phyloP scores from a whole-genome alignment of 1,140 invertebrate genomes.

The Theocolax elegans region DNA sequence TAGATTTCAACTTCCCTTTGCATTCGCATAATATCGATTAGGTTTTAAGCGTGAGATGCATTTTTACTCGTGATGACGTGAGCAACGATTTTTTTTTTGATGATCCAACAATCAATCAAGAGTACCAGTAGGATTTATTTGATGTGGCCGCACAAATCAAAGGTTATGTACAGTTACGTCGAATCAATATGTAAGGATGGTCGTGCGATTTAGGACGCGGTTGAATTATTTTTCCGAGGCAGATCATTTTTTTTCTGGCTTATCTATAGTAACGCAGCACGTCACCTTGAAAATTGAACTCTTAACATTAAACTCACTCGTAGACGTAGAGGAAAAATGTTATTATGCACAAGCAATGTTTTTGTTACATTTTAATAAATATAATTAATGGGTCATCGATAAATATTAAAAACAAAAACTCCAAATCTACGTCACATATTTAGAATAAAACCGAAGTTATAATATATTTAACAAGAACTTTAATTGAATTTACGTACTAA shows the following conservation, averaged over 20 bases:
- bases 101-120: constrained; percentile 12
- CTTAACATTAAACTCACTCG: too few relatives aligned
- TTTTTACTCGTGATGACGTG: neutral
- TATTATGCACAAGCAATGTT: too few relatives aligned
- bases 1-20: neutral
- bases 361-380: too few relatives aligned
- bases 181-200: neutral
- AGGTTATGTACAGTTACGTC: neutral
- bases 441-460: too few relatives aligned
- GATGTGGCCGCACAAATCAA: neutral
- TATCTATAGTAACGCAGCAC: neutral
- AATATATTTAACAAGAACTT: too few relatives aligned
- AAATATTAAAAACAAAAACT: too few relatives aligned
- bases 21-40: neutral
- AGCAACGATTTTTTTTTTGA: constrained; percentile 13
- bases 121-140: neutral
- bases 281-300: too few relatives aligned
- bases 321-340: too few relatives aligned
- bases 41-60: neutral
- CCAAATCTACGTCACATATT: too few relatives aligned
- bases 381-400: too few relatives aligned
- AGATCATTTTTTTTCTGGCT: neutral
- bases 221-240: neutral
- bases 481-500: too few relatives aligned
- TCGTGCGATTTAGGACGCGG: too few relatives aligned